A percentile compares a stretch with the other conserved stretches of the same genome.
Conservation (phyloP, 2,888 invertebrate genomes). For the Drosophila acutilabella region DNA sequence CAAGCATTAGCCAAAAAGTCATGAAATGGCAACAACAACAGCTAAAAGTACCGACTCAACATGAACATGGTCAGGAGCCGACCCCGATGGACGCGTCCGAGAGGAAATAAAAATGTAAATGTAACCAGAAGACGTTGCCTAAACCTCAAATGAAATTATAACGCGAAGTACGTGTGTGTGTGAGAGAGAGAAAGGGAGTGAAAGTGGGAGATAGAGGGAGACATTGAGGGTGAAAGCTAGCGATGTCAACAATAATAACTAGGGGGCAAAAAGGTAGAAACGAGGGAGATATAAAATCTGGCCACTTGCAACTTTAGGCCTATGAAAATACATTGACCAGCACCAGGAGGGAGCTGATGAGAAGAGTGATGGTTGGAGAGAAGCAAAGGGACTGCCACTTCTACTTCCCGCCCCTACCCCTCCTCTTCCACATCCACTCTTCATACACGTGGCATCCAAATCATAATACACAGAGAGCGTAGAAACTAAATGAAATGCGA, state of each 20-base stretch:
- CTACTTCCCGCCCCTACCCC: not conserved
- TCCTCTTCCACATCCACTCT: not conserved
- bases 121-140: slow-evolving; percentile 55
- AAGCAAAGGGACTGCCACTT: not conserved
- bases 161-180: slow-evolving; percentile 37
- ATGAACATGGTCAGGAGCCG: slow-evolving; percentile 3
- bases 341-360: not conserved
- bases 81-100: slow-evolving; percentile 54
- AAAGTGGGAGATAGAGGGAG: not conserved
- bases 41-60: not conserved
- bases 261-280: slow-evolving; percentile 8
- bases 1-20: slow-evolving; percentile 59
- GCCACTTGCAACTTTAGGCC: slow-evolving; percentile 30
- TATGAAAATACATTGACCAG: slow-evolving; percentile 29
- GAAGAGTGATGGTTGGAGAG: not conserved
- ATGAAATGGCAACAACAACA: slow-evolving; percentile 31
- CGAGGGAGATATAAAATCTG: slow-evolving; percentile 48
- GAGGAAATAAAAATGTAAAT: slow-evolving; percentile 78
- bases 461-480: slow-evolving; percentile 21
- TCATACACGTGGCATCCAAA: slow-evolving; percentile 5
- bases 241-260: slow-evolving; percentile 41
- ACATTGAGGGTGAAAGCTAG: not conserved
- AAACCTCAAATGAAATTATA: slow-evolving; percentile 74
- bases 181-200: not conserved
- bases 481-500: slow-evolving; percentile 57